Percentiles rank a stretch among this genome's conserved stretches.
These are phyloP conservation scores for Darwinula stevensoni DNA, from an alignment of 2,888 invertebrate genomes.

Conservation along the genomic window DNA sequence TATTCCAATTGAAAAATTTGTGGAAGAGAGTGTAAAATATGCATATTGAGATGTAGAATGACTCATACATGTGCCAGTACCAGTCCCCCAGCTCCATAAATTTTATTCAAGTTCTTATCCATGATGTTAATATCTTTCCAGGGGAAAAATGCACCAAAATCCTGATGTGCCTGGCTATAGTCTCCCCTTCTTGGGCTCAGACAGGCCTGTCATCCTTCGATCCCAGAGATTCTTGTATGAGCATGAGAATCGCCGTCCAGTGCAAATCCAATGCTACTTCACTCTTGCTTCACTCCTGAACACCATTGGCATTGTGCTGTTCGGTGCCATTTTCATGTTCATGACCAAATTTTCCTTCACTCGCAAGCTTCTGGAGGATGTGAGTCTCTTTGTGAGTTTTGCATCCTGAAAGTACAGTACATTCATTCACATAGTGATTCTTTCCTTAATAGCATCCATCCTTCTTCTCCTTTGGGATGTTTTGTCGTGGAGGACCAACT, in stretches of 20 bases:
- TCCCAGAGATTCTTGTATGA: slow-evolving; percentile 46
- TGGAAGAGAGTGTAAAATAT: no score
- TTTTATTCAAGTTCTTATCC: no score
- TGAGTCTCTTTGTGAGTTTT: slow-evolving; percentile 13
- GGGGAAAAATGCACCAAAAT: no score
- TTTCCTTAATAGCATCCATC: slow-evolving; percentile 24
- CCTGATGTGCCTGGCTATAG: no score
- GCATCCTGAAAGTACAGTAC: background rate
- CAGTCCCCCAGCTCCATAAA: no score
- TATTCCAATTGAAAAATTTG: no score
- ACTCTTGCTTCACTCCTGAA: slow-evolving; percentile 21
- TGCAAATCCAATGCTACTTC: slow-evolving; percentile 46
- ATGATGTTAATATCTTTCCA: no score
- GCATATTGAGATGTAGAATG: no score
- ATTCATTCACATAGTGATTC: no score
- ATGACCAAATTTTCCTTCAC: slow-evolving; percentile 30
- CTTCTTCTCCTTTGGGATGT: slow-evolving; percentile 36
- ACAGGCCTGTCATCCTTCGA: slow-evolving; percentile 47
- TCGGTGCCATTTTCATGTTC: slow-evolving; percentile 28
- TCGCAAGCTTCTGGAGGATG: slow-evolving; percentile 29
- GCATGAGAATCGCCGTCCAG: slow-evolving; percentile 33
- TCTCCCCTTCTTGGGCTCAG: slow-evolving; percentile 50
- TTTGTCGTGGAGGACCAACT: slow-evolving; percentile 26
- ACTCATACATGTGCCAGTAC: no score
- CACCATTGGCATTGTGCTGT: slow-evolving; percentile 19